Base-by-base conservation (phyloP, 2,797 vertebrate genomes). In the Kryptolebias ocellatus region DNA sequence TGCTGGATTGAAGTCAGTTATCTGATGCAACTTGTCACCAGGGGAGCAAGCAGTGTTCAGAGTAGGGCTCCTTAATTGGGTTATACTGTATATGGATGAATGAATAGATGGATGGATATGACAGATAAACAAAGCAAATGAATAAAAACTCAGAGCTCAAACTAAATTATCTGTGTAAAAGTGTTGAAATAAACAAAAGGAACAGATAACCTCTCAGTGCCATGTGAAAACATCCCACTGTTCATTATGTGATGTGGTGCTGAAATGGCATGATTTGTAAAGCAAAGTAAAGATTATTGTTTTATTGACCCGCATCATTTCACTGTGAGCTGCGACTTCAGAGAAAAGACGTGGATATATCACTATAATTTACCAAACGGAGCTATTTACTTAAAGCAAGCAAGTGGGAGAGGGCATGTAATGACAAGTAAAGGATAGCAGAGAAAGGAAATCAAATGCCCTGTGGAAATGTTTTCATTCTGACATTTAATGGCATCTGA, bases 31-130 rank as follows among this genome's bases (percentile, higher is more conserved):
- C 68, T 61, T 65, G 88, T 81, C 86, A 89, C 85, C 84, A 79
- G 69, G 80, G 88, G 69, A 50, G 81, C 79, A 37, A 60, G 63
- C 78, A 53, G 31, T 67, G 4, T 67, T 79, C 73, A 76, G 77
- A 72, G 16, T 62, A 55, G 45, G 12, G 83, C 79, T 83, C 74
- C 86, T 67, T 91, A 92, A 92, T 91, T 90, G 87, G 81, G 81
- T 80, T 68, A 62, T 68, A 66, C 67, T 34, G 70, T 55, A 56
- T 64, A 45, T n/a, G 76, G 61, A 39, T 47, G 72, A 79, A 81
- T 78, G 67, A 67, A 83, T 79, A 78, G 72, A 68, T 65, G 58
- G 59, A 80, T 50, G 59, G 65, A 78, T 70, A 57, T 0, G 9
- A 67, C 34, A 60, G 49, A 49, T 42, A 62, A 73, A 72, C 2